Percentiles rank a stretch among this genome's conserved stretches.
phyloP scores from a whole-genome alignment of 92 coral and sea anemone genomes.

The Siderastrea radians region DNA sequence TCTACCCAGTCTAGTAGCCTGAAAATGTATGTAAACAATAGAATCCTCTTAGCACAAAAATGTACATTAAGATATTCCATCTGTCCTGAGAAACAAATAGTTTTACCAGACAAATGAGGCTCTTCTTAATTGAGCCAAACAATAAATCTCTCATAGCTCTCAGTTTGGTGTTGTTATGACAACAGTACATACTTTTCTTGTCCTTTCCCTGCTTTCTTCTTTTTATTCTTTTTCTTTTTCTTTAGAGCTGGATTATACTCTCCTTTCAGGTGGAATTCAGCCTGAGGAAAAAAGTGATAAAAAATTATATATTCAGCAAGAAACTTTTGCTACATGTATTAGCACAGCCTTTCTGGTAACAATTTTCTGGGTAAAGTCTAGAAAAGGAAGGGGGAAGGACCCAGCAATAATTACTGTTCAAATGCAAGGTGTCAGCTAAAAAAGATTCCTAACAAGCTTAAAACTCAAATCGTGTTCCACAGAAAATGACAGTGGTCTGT shows the following conservation, averaged over 20 bases:
- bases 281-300: slow-evolving; percentile 51
- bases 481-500: no score
- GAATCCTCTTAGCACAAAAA: no score
- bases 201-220: slow-evolving; percentile 87
- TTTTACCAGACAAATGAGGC: no score
- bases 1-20: slow-evolving; percentile 98
- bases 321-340: no score
- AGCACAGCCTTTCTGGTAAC: neutral
- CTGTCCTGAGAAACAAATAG: no score
- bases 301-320: neutral
- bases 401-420: neutral
- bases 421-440: no score
- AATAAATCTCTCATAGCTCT: no score
- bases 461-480: no score
- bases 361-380: neutral
- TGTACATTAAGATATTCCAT: no score
- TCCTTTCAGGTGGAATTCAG: slow-evolving; percentile 95
- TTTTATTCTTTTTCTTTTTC: slow-evolving; percentile 98
- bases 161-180: no score
- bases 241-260: slow-evolving; percentile 90
- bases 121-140: no score
- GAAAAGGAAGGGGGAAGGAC: neutral
- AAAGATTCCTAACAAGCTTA: no score
- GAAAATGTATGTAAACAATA: neutral
- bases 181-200: slow-evolving; percentile 83